Base-by-base conservation (phyloP, 2,888 invertebrate genomes). In the Melieria omissa region DNA sequence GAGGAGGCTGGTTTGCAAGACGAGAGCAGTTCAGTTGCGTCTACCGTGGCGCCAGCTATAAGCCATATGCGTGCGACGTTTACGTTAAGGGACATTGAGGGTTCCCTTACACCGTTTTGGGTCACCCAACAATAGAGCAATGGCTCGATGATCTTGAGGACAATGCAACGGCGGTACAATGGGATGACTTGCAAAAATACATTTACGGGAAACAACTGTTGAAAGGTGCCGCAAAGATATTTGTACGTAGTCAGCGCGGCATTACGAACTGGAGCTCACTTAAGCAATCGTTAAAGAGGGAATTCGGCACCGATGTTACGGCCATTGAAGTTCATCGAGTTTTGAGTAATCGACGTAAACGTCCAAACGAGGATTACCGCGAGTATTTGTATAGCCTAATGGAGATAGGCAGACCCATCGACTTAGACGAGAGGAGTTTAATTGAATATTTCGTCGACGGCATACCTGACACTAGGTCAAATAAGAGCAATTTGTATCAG, bases 201-300 rank as follows among this genome's bases (percentile, higher is more conserved):
- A 62, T 60, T 7, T 60, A 60, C n/a, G 60, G 60, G 4, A 60
- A 60, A 10, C 60, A 60, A 60, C n/a, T 42, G 45, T 9, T 49
- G 8, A 63, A 42, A 6, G 63, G 63, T 42, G 65, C 54, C 4
- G 54, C 54, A 14, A 54, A 54, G 45, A 42, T 54, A n/a, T 63
- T 65, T 52, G 14, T 47, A 5, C 63, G 63, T 14, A 70, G 65
- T 47, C 70, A 70, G 58, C 49, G 47, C 9, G 55, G 58, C n/a
- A 42, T 65, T n/a, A 58, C 41, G 9, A 10, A 29, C 29, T 70
- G 70, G 57, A 29, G 14, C 46, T 46, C 57, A n/a, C 12, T 70
- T 14, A 54, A 70, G 60, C 7, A 42, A 16, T 9, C 58, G 4
- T 46, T 70, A 5, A 41, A 47, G 10, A 60, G 14, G 4, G n/a